Evolutionary conservation across 2,797 vertebrate species (phyloP).

Genomic region (Chrysolophus pictus): DNA sequence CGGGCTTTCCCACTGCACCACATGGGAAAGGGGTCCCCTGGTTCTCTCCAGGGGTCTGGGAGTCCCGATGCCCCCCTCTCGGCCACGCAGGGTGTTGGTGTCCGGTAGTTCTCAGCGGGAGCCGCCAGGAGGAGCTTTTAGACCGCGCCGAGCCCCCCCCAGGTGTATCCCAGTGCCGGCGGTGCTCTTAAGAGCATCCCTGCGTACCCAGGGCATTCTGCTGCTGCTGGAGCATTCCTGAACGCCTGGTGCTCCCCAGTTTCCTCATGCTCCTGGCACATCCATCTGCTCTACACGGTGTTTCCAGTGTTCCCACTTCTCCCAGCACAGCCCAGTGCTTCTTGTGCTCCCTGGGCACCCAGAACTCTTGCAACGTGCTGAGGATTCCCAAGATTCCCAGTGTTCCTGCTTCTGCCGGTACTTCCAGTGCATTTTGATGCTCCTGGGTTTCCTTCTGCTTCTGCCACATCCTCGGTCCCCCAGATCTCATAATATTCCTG

Average conservation of each 20-base stretch:
- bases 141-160: background rate
- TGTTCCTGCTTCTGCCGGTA: background rate
- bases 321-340: background rate
- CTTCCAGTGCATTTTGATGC: background rate
- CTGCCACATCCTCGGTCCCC: background rate
- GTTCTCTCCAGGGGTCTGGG: no score
- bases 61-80: background rate
- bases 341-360: background rate
- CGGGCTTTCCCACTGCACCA: background rate
- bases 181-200: background rate
- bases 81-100: background rate
- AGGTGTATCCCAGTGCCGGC: background rate
- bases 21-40: background rate
- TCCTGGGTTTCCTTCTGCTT: background rate
- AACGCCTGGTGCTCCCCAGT: accelerated
- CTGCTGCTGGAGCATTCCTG: background rate
- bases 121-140: constrained; percentile 70
- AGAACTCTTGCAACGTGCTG: no score
- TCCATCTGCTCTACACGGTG: background rate
- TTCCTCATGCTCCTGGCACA: no score
- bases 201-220: no score
- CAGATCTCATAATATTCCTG: background rate
- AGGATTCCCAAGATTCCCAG: no score
- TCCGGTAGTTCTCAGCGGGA: constrained; percentile 22
- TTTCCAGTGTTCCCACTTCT: no score